Evolutionary conservation across 2,113 vertebrate species (phyloP).

Genomic region (Bujurquina vittata): DNA sequence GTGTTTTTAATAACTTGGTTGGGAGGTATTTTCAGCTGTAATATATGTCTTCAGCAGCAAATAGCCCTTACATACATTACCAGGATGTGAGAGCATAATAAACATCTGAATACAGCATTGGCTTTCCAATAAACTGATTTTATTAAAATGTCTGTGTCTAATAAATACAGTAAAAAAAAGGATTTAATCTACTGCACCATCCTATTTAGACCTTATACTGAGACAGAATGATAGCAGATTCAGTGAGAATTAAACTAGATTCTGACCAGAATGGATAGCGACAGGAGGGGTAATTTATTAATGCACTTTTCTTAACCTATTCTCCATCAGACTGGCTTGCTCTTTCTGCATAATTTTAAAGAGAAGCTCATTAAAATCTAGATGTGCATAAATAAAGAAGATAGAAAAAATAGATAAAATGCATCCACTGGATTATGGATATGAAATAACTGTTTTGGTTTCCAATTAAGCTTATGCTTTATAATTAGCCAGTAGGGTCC

Average conservation of each 20-base stretch:
- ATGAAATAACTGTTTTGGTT: constrained; percentile 74
- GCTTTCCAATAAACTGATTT: constrained; percentile 66
- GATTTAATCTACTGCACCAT: constrained; percentile 54
- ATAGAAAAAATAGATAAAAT: constrained; percentile 59
- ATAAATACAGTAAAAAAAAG: constrained; percentile 56
- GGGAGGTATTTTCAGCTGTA: constrained; percentile 47
- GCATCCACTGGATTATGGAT: constrained; percentile 64
- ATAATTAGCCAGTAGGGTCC: constrained; percentile 69
- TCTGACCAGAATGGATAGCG: constrained; percentile 63
- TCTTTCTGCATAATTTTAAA: constrained; percentile 66
- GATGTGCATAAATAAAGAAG: constrained; percentile 69
- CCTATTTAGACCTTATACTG: constrained; percentile 37
- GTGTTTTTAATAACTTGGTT: constrained; percentile 74
- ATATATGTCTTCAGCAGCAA: constrained; percentile 63
- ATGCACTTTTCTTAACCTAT: constrained; percentile 68
- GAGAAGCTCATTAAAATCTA: constrained; percentile 73
- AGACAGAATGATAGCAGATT: constrained; percentile 47
- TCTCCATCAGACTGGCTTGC: constrained; percentile 54
- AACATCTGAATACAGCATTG: constrained; percentile 56
- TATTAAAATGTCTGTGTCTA: constrained; percentile 64
- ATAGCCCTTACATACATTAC: constrained; percentile 59
- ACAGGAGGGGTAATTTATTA: constrained; percentile 70
- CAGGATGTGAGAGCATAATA: constrained; percentile 41
- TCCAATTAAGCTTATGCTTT: constrained; percentile 74
- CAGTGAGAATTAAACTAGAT: constrained; percentile 36